Base-by-base conservation (phyloP, 2,113 vertebrate genomes). In the Sakesphorus luctuosus region DNA sequence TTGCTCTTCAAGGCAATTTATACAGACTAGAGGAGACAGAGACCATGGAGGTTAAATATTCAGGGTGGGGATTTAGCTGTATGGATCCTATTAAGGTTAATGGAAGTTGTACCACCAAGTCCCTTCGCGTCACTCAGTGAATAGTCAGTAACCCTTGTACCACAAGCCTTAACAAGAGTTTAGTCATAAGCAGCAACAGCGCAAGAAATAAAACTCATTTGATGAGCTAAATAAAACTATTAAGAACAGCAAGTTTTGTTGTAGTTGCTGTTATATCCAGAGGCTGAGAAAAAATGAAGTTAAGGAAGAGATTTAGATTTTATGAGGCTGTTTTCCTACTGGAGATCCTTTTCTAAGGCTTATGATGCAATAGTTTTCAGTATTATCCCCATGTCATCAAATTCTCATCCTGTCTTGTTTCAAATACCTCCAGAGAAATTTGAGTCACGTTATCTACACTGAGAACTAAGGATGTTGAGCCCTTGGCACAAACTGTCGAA, bases 31-130 rank as follows among this genome's bases (percentile, higher is more conserved):
- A 95, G 84, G 72, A 94, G 88, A 88, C 90, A 90, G 86, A 86
- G 47, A 47, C 46, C 24, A 9, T 11, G 25, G 73, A 89, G 93
- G 93, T 93, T 95, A 96, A 96, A 94, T 91, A 93, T 96, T 95
- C 81, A 72, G 84, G 81, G 62, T 92, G 88, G 77, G 19, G 65
- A 92, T 96, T 90, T 79, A 82, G 68, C 78, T 84, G 46, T 23
- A 7, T 78, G 93, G 81, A 86, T 96, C 81, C 84, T 74, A 82
- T 88, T 84, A 84, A 95, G 73, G 88, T 96, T 97, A 94, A 95
- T 94, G 81, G 87, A 91, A 94, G 40, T 83, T 90, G 78, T 80
- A 75, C 40, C 73, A 83, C 49, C 5, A 38, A 61, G 93, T 96
- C 91, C 67, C 62, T 89, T 74, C 0, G 0, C 0, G 0, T 93